Conservation (phyloP, 2,113 vertebrate genomes). For the Chlorodrepanis virens region DNA sequence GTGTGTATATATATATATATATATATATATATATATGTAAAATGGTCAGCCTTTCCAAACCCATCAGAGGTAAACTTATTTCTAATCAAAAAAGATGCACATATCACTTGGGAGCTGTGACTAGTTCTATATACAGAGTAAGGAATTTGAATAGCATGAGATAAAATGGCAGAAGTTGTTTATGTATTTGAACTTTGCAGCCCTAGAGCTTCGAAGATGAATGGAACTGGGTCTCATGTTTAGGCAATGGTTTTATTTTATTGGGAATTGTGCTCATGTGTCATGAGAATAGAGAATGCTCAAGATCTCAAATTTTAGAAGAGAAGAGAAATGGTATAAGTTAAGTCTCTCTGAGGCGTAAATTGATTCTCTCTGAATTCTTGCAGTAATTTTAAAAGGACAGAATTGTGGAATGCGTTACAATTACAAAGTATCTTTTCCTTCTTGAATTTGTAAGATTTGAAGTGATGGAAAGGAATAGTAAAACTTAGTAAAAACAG, state of each 20-base stretch:
- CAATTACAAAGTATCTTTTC: not conserved
- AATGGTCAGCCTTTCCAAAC: not conserved
- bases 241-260: not conserved
- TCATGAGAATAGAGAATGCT: not conserved
- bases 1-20: fast-evolving
- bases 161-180: not conserved
- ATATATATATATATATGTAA: no score
- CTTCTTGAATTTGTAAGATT: not conserved
- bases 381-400: not conserved
- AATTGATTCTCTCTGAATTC: not conserved
- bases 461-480: not conserved
- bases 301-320: not conserved
- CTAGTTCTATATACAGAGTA: not conserved
- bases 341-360: not conserved
- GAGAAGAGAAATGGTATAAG: fast-evolving
- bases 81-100: not conserved
- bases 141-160: not conserved
- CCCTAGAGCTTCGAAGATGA: not conserved
- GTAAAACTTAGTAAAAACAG: not conserved
- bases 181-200: not conserved
- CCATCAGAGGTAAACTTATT: not conserved
- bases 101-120: not conserved
- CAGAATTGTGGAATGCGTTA: not conserved
- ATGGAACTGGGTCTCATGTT: not conserved
- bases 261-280: not conserved